These are phyloP conservation scores for Zele albiditarsus DNA, from an alignment of 2,888 invertebrate species.

Conservation along the genomic window DNA sequence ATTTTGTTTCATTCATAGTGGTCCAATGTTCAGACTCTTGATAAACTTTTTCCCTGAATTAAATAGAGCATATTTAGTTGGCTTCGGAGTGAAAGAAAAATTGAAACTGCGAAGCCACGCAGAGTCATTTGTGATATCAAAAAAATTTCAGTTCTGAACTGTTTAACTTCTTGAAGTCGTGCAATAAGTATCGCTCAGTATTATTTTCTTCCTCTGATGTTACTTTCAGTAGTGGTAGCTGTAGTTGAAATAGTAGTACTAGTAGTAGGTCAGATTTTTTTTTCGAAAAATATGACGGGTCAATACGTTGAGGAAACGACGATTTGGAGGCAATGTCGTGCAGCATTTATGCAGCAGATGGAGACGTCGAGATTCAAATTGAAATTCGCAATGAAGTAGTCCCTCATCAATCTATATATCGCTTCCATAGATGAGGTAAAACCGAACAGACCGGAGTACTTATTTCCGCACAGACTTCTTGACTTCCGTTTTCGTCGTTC, in stretches of 20 bases:
- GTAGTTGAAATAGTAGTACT: no score
- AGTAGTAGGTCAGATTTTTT: neutral
- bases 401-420: constrained; percentile 22
- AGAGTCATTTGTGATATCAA: neutral
- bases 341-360: neutral
- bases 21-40: no score
- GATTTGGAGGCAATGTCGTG: neutral
- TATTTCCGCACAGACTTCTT: constrained; percentile 67
- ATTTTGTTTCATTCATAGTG: neutral
- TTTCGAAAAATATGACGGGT: neutral
- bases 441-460: constrained; percentile 56
- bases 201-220: no score
- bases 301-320: neutral
- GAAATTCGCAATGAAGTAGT: constrained; percentile 19
- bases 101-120: neutral
- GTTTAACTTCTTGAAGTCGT: neutral
- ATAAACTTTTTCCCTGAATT: neutral
- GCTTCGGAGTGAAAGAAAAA: neutral
- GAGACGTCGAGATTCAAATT: constrained; percentile 14
- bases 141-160: neutral
- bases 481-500: constrained; percentile 50
- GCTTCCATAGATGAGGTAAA: constrained; percentile 25
- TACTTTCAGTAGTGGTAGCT: no score
- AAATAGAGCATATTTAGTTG: neutral
- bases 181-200: no score